Conservation (phyloP, 2,888 invertebrate species). For the Nemoura dubitans region DNA sequence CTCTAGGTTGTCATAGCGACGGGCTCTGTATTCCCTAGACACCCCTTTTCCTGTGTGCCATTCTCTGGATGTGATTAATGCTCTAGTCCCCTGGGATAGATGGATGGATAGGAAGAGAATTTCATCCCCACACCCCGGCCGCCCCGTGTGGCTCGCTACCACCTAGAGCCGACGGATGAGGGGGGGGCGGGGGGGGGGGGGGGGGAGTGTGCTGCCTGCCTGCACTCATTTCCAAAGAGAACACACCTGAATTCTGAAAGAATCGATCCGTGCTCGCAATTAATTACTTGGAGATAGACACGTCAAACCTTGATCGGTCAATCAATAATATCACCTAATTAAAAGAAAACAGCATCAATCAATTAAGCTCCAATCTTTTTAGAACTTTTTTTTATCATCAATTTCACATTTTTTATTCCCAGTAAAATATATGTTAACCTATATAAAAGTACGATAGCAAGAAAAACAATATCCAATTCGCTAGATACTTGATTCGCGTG, state of each 20-base stretch:
- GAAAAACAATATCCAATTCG: neutral
- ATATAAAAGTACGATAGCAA: no score
- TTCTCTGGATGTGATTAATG: conserved; percentile 62
- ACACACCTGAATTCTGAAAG: conserved; percentile 33
- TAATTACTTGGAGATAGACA: conserved; percentile 19
- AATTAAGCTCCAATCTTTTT: neutral
- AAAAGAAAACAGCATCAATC: neutral
- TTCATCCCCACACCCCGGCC: conserved; percentile 15
- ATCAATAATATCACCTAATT: neutral
- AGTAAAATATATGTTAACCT: no score
- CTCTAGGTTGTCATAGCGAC: conserved; percentile 55
- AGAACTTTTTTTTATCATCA: neutral
- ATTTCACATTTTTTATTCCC: no score
- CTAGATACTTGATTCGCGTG: neutral
- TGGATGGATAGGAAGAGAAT: conserved; percentile 42
- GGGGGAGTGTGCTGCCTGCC: no score
- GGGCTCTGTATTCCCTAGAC: conserved; percentile 54
- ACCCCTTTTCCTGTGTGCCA: conserved; percentile 56
- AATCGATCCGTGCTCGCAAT: conserved; percentile 17
- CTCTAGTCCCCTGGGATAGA: conserved; percentile 58
- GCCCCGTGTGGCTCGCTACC: conserved; percentile 1
- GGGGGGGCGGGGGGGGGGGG: no score
- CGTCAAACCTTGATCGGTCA: neutral
- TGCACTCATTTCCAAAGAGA: conserved; percentile 10
- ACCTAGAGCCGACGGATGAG: neutral